A percentile compares a stretch with the other conserved stretches of the same genome.
These are phyloP conservation scores for Eugnorisma glareosa DNA, from an alignment of 2,888 invertebrate genomes.

Conservation along the genomic window DNA sequence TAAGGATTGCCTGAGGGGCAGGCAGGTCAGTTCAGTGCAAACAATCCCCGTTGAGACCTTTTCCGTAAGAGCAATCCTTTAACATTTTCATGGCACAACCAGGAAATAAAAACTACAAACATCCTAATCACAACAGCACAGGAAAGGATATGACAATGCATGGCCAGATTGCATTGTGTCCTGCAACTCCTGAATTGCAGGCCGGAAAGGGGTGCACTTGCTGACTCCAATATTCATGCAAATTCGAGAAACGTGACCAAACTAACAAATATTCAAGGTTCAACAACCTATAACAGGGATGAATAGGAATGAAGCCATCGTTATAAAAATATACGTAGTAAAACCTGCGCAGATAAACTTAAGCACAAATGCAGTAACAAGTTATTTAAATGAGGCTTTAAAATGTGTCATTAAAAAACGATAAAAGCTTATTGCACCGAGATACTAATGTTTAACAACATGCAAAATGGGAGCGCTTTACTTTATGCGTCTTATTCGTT, in stretches of 20 bases:
- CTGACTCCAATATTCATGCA: constrained; percentile 9
- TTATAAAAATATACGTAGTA: constrained; percentile 13
- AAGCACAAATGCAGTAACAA: constrained; percentile 38
- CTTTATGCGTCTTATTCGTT: constrained; percentile 77
- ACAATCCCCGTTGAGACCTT: background rate
- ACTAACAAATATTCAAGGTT: constrained; percentile 2
- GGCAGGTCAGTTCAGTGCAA: background rate
- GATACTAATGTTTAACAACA: constrained; percentile 63
- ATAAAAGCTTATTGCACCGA: constrained; percentile 54
- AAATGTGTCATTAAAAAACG: constrained; percentile 54
- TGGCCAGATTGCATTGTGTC: constrained; percentile 21
- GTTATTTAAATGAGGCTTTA: constrained; percentile 56
- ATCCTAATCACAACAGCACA: background rate
- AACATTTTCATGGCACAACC: background rate
- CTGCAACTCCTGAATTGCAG: too few relatives aligned
- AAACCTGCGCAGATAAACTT: constrained; percentile 28
- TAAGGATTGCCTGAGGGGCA: background rate
- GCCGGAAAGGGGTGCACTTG: constrained; percentile 5
- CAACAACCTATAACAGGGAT: constrained; percentile 5
- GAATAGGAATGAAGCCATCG: constrained; percentile 12
- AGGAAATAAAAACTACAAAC: background rate
- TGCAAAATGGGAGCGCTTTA: constrained; percentile 66
- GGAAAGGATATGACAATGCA: constrained; percentile 23
- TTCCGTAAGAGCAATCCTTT: background rate
- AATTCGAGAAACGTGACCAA: background rate